Percentiles rank a stretch among this genome's conserved stretches.
phyloP scores from a whole-genome alignment of 2,113 vertebrate genomes.

The Piliocolobus tephrosceles region DNA sequence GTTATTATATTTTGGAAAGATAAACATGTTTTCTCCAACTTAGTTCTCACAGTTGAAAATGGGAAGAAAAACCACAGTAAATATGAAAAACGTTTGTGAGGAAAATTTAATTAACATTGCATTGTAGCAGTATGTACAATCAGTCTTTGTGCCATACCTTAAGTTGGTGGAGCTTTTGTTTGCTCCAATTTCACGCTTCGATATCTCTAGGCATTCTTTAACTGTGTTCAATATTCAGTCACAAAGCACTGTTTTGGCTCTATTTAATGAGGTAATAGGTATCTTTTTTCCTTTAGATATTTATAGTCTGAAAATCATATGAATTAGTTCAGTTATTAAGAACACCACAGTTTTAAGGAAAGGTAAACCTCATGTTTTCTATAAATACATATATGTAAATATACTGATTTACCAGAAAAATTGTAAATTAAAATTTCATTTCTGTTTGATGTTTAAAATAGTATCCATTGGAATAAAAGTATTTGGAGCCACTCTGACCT shows the following conservation, averaged over 20 bases:
- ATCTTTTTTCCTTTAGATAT: not conserved
- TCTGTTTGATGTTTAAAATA: not conserved
- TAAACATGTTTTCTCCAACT: not conserved
- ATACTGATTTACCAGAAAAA: not conserved
- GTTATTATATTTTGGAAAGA: conserved; percentile 43
- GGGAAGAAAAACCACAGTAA: not conserved
- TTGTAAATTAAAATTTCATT: not conserved
- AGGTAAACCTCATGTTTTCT: not conserved
- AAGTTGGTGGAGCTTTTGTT: not conserved
- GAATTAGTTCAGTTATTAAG: not conserved
- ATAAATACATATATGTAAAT: not conserved
- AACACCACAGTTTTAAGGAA: not conserved
- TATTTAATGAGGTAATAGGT: not conserved
- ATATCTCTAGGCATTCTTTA: not conserved
- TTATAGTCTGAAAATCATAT: not conserved
- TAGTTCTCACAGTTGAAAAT: not conserved
- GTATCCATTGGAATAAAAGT: not conserved
- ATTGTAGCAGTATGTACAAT: not conserved
- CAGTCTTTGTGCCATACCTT: not conserved
- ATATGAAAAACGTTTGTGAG: conserved; percentile 20
- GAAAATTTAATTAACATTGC: not conserved
- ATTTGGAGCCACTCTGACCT: not conserved
- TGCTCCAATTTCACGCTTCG: not conserved
- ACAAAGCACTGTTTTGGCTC: not conserved
- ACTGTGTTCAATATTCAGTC: not conserved